These are phyloP conservation scores for Furcula furcula DNA, from an alignment of 2,888 invertebrate species.

Conservation along the genomic window DNA sequence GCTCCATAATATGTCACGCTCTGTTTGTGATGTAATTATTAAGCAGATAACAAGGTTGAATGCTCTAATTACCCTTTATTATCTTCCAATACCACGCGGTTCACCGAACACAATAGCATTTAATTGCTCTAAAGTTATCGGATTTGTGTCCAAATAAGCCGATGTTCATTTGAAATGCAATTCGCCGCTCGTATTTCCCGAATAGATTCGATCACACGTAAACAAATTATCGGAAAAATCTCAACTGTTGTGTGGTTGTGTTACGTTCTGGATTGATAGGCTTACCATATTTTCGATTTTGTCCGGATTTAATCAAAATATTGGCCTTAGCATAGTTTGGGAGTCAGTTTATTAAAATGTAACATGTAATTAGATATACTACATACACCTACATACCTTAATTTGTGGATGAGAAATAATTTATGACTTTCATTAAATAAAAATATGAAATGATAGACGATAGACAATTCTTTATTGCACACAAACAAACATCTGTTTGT, in stretches of 20 bases:
- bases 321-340: too few relatives aligned
- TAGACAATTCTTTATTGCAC: too few relatives aligned
- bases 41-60: not conserved
- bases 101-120: not conserved
- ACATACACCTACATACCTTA: too few relatives aligned
- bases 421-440: too few relatives aligned
- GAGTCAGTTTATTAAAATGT: too few relatives aligned
- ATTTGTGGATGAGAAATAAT: too few relatives aligned
- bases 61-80: not conserved
- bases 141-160: slow-evolving; percentile 11
- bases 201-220: slow-evolving; percentile 36
- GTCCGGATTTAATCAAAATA: not conserved
- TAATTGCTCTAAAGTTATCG: not conserved
- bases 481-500: too few relatives aligned
- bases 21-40: not conserved
- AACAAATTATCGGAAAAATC: slow-evolving; percentile 49
- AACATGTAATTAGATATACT: too few relatives aligned
- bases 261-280: slow-evolving; percentile 6
- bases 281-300: slow-evolving; percentile 3
- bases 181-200: slow-evolving; percentile 13
- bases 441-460: too few relatives aligned
- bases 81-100: not conserved
- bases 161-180: slow-evolving; percentile 14
- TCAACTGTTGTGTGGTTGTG: slow-evolving; percentile 21
- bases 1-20: too few relatives aligned